Conservation (phyloP, 2,888 invertebrate genomes). For the Cacoxenus indagator region DNA sequence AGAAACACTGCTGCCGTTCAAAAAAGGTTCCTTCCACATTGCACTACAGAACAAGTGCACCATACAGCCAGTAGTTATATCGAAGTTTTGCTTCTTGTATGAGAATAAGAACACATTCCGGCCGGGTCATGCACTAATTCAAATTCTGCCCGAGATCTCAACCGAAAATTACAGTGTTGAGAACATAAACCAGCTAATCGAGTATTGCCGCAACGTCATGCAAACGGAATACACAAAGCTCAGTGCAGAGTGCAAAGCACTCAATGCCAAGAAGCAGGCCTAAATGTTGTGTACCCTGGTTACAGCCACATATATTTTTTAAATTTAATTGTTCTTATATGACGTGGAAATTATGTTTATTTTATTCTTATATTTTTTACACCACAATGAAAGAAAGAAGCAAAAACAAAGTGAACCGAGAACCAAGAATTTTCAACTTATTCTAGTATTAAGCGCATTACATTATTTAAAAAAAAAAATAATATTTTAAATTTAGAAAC, state of each 20-base stretch:
- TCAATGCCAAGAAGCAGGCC: too few relatives aligned
- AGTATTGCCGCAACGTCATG: constrained; percentile 77
- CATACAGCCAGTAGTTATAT: constrained; percentile 90
- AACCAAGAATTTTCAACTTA: too few relatives aligned
- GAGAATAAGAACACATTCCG: constrained; percentile 76
- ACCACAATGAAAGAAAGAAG: too few relatives aligned
- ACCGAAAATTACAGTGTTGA: constrained; percentile 78
- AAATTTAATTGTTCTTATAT: too few relatives aligned
- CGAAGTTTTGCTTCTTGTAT: constrained; percentile 83
- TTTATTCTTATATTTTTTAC: too few relatives aligned
- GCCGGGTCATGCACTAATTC: constrained; percentile 79
- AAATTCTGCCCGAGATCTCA: constrained; percentile 80
- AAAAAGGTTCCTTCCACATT: constrained; percentile 96
- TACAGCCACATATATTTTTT: too few relatives aligned
- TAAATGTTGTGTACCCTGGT: too few relatives aligned
- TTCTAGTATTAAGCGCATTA: too few relatives aligned
- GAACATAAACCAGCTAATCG: constrained; percentile 76
- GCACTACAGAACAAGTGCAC: constrained; percentile 87
- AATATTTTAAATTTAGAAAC: too few relatives aligned
- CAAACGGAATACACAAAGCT: constrained; percentile 45
- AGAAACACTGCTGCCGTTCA: constrained; percentile 86
- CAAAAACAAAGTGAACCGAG: too few relatives aligned
- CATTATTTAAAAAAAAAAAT: too few relatives aligned
- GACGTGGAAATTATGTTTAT: too few relatives aligned
- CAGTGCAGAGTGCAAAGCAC: constrained; percentile 37